phyloP scores from a whole-genome alignment of 2,113 vertebrate species.

The Sapayoa aenigma region DNA sequence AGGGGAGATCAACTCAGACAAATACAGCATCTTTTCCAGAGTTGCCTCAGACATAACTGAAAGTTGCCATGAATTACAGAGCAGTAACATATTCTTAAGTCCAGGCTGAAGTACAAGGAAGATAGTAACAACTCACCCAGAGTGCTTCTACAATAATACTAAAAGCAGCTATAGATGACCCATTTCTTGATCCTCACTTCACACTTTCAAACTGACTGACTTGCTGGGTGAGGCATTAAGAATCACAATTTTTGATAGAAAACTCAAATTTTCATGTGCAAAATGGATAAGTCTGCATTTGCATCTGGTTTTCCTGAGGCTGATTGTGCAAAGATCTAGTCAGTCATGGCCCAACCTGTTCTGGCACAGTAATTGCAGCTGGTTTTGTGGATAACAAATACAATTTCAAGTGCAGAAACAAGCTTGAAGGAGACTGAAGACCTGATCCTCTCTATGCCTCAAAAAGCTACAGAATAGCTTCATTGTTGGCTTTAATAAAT shows the following conservation, averaged over 20 bases:
- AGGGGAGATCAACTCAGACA: not conserved
- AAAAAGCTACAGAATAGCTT: not conserved
- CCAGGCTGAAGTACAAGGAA: not conserved
- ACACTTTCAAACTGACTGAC: not conserved
- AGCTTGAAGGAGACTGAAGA: slow-evolving; percentile 6
- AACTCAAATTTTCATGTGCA: not conserved
- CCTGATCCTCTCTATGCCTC: not conserved
- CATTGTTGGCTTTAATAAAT: slow-evolving; percentile 20
- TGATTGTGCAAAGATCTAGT: not conserved
- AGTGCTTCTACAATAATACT: not conserved
- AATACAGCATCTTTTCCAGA: not conserved
- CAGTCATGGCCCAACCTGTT: not conserved
- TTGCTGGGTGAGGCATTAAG: not conserved
- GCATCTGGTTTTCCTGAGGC: not conserved
- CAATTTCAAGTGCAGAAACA: not conserved
- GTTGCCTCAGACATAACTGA: not conserved
- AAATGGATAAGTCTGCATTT: not conserved
- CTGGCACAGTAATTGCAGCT: slow-evolving; percentile 3
- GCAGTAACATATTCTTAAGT: not conserved
- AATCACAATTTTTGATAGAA: not conserved
- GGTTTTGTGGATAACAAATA: slow-evolving; percentile 25
- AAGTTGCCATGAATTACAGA: not conserved
- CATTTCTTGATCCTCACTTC: not conserved
- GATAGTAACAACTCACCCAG: not conserved
- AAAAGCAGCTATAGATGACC: not conserved